Conservation (phyloP, 1,140 invertebrate genomes). For the Drosophila novamexicana region DNA sequence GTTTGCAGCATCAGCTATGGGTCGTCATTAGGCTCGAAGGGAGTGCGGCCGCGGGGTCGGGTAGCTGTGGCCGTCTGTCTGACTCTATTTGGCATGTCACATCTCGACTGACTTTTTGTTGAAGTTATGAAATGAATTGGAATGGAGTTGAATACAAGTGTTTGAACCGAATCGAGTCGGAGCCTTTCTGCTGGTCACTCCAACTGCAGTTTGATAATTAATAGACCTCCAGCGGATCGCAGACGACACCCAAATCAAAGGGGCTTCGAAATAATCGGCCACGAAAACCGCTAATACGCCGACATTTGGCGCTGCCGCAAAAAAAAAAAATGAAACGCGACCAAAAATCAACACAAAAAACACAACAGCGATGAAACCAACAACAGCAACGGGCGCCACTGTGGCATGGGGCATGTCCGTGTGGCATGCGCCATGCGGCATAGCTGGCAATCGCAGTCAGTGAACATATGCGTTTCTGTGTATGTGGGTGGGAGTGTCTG, state of each 20-base stretch:
- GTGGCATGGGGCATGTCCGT: constrained; percentile 31
- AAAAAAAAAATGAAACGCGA: constrained; percentile 41
- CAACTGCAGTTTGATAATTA: constrained; percentile 25
- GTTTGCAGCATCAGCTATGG: constrained; percentile 41
- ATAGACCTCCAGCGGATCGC: constrained; percentile 22
- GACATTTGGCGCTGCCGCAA: constrained; percentile 34
- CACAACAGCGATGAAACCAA: constrained; percentile 8
- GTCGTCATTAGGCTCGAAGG: background rate
- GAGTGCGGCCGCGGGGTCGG: no score
- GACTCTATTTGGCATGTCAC: constrained; percentile 44
- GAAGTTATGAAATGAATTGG: constrained; percentile 65
- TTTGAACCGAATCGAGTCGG: constrained; percentile 3
- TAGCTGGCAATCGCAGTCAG: constrained; percentile 5
- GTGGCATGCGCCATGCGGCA: constrained; percentile 29
- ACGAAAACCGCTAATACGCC: constrained; percentile 72
- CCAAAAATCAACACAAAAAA: constrained; percentile 56
- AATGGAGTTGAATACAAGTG: constrained; percentile 58
- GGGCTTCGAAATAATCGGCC: constrained; percentile 67
- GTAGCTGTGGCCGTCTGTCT: background rate
- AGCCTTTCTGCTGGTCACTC: background rate
- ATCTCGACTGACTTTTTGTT: constrained; percentile 40
- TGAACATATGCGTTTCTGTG: constrained; percentile 9
- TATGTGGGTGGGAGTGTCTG: background rate
- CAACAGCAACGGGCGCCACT: background rate
- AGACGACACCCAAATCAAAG: constrained; percentile 52